Percentiles rank a stretch among this genome's conserved stretches.
Evolutionary conservation across 1,140 invertebrate species (phyloP).

Genomic region (Protaetia brevitarsis): DNA sequence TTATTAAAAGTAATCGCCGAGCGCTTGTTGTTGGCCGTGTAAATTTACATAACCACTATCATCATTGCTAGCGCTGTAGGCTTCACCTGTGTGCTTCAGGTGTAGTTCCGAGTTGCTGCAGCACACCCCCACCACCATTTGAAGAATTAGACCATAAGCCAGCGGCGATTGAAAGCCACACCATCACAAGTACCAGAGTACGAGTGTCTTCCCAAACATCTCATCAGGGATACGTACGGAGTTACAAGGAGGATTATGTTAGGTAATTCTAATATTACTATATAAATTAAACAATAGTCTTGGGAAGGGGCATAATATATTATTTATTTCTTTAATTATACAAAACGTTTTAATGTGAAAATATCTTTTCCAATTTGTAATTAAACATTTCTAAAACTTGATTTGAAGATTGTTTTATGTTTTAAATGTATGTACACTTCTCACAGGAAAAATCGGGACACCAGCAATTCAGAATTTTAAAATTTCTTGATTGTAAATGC

Average conservation of each 20-base stretch:
- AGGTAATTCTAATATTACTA: slow-evolving; percentile 42
- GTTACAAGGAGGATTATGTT: slow-evolving; percentile 46
- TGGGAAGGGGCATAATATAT: too few species aligned
- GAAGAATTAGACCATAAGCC: slow-evolving; percentile 68
- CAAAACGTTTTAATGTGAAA: too few species aligned
- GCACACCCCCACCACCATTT: slow-evolving; percentile 84
- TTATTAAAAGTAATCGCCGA: neutral
- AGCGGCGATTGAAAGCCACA: slow-evolving; percentile 53
- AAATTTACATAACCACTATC: neutral
- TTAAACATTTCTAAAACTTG: too few species aligned
- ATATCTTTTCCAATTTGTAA: too few species aligned
- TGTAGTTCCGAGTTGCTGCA: slow-evolving; percentile 64
- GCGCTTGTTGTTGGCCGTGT: neutral
- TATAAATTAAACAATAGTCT: too few species aligned
- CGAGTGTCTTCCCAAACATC: slow-evolving; percentile 29
- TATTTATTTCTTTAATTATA: too few species aligned
- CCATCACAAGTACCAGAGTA: slow-evolving; percentile 47
- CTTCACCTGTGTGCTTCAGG: slow-evolving; percentile 38
- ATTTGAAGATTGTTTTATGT: too few species aligned
- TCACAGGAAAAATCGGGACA: too few species aligned
- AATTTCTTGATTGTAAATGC: too few species aligned
- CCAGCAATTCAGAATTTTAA: too few species aligned
- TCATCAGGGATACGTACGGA: slow-evolving; percentile 36
- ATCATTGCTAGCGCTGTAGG: slow-evolving; percentile 39
- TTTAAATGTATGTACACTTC: too few species aligned